Evolutionary conservation across 2,888 invertebrate species (phyloP), one percentile per base, ranked within the genome.

Genomic region (Tetramorium bicarinatum): DNA sequence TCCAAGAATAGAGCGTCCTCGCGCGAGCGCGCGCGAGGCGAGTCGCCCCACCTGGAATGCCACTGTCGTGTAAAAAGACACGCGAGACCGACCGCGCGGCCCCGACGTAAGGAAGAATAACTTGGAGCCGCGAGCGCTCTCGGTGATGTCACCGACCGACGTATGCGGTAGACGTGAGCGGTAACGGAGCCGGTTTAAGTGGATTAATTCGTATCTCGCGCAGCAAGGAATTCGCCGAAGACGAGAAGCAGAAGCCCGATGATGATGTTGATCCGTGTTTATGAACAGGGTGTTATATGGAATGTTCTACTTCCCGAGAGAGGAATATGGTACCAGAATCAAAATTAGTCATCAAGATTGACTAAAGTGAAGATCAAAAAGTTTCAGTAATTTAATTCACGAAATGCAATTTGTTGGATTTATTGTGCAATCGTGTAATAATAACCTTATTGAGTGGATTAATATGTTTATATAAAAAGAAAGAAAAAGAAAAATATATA

Each of bases 1-100:
- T 93, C 92, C 91, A 86, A 90, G 93, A 93, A 92, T 91, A 91
- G 91, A 87, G 90, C 91, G 92, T 92, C 92, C 92, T 93, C 90
- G 83, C 67, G 49, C 56, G 25, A 25, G 54, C 69, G 25, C 49
- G 61, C 44, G 25, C 47, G 61, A 88, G 92, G 87, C 88, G 90
- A 91, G 87, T 91, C 91, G 89, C 92, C 89, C 88, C 91, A 88
- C 80, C 84, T 87, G 92, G 92, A 91, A 93, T 93, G 92, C 88
- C 79, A 87, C 85, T 89, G 69, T 69, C 56, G 44, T 67, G 77
- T 79, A 79, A 79, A 79, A 79, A 79, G 77, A 79, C 21, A 87
- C 87, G 85, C 85, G 88, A 88, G 88, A 86, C 69, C 76, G 77
- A 75, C 82, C 85, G 72, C 87, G 77, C 74, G 69, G 69, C 86